These are phyloP conservation scores for Falco naumanni DNA, from an alignment of 2,797 vertebrate species.

Conservation along the genomic window DNA sequence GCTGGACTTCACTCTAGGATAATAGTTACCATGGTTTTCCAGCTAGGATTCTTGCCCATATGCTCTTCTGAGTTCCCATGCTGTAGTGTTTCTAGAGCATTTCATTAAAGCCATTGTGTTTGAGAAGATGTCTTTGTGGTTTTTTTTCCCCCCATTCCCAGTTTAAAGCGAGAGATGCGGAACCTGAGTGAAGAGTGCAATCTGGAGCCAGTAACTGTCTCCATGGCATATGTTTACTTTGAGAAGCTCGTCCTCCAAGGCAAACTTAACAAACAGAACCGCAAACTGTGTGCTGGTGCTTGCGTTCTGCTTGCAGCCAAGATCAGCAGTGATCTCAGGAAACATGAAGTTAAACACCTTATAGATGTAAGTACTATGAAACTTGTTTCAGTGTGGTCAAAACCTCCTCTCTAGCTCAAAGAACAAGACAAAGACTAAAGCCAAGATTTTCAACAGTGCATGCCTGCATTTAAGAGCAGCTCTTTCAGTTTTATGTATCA, in stretches of 20 bases:
- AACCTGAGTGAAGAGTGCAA: slow-evolving; percentile 90
- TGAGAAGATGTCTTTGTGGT: background rate
- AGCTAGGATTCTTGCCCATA: background rate
- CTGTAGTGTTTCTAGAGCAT: background rate
- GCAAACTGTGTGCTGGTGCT: slow-evolving; percentile 93
- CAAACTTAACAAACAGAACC: slow-evolving; percentile 97
- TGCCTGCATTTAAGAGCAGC: background rate
- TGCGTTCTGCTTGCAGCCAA: slow-evolving; percentile 96
- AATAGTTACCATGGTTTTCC: background rate
- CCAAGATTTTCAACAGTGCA: background rate
- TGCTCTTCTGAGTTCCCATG: background rate
- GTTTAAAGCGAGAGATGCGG: slow-evolving; percentile 95
- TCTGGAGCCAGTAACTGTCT: slow-evolving; percentile 92
- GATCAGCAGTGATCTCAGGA: slow-evolving; percentile 97
- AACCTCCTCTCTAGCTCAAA: background rate
- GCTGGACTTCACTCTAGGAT: background rate
- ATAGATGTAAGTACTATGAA: slow-evolving; percentile 87
- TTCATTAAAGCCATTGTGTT: background rate
- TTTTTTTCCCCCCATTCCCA: slow-evolving; percentile 26
- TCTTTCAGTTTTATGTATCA: background rate
- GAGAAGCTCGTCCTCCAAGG: slow-evolving; percentile 98
- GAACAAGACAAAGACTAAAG: background rate
- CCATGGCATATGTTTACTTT: slow-evolving; percentile 97
- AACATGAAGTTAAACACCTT: slow-evolving; percentile 92
- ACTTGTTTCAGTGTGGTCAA: background rate